Conservation (phyloP, 2,113 vertebrate genomes). For the Phylloscopus trochilus region DNA sequence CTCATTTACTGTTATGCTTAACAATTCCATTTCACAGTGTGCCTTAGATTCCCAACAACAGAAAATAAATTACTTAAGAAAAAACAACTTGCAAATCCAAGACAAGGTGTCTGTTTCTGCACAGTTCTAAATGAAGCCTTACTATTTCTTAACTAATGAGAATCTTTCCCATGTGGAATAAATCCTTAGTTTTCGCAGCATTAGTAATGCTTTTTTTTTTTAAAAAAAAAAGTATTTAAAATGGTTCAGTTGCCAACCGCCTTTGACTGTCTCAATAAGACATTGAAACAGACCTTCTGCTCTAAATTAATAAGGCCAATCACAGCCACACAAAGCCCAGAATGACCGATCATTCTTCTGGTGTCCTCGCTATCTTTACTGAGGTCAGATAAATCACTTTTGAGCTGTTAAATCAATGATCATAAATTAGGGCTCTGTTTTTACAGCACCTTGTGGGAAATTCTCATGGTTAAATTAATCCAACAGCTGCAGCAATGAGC, state of each 20-base stretch:
- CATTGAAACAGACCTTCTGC: conserved; percentile 33
- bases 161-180: conserved; percentile 25
- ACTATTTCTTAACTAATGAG: conserved; percentile 23
- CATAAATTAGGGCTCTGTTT: conserved; percentile 75
- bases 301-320: conserved; percentile 72
- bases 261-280: conserved; percentile 40
- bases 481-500: conserved; percentile 61
- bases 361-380: conserved; percentile 65
- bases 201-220: conserved; percentile 38
- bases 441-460: conserved; percentile 63
- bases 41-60: conserved; percentile 3
- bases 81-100: conserved; percentile 2
- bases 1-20: conserved; percentile 2
- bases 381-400: conserved; percentile 78
- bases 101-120: background rate
- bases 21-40: background rate
- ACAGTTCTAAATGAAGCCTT: conserved; percentile 2
- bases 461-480: conserved; percentile 61
- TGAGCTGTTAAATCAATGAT: conserved; percentile 73
- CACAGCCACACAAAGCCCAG: conserved; percentile 54
- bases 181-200: conserved; percentile 42
- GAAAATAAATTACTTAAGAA: background rate
- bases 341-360: conserved; percentile 68
- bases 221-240: background rate
- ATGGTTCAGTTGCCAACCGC: conserved; percentile 35